phyloP scores from a whole-genome alignment of 2,888 invertebrate species.

The Macrophya alboannulata region DNA sequence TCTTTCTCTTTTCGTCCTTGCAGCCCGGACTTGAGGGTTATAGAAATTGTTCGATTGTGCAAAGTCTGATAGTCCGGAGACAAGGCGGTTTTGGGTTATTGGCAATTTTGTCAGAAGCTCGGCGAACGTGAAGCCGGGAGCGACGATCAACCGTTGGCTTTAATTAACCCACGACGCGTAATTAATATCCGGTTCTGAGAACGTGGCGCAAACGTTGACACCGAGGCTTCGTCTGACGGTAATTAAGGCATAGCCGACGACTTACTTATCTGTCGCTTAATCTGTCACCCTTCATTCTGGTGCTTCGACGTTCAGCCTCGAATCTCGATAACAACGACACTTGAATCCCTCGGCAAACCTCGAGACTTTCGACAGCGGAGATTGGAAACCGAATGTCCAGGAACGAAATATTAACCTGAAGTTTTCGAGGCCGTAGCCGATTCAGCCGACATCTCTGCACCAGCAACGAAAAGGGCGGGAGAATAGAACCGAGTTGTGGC shows the following conservation, averaged over 20 bases:
- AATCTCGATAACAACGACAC: neutral
- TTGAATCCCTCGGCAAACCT: conserved; percentile 13
- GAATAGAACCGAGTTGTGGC: conserved; percentile 71
- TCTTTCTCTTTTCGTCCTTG: neutral
- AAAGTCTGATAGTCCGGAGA: conserved; percentile 12
- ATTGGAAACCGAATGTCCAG: conserved; percentile 60
- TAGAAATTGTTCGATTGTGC: neutral
- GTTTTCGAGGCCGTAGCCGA: conserved; percentile 64
- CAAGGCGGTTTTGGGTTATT: conserved; percentile 14
- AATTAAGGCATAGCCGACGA: conserved; percentile 31
- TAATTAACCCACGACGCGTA: conserved; percentile 47
- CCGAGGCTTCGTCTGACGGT: conserved; percentile 49
- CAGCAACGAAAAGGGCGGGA: conserved; percentile 26
- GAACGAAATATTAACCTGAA: conserved; percentile 78
- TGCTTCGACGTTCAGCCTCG: conserved; percentile 2
- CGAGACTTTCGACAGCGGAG: conserved; percentile 45
- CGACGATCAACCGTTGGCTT: conserved; percentile 45
- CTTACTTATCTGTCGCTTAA: conserved; percentile 49
- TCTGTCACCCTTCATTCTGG: conserved; percentile 43
- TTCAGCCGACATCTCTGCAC: neutral
- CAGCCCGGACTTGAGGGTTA: neutral
- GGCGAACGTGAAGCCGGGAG: conserved; percentile 3
- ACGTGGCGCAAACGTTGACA: conserved; percentile 39
- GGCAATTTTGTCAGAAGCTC: conserved; percentile 36
- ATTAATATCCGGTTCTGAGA: conserved; percentile 47